Percentiles rank a stretch among this genome's conserved stretches.
phyloP scores from a whole-genome alignment of 92 coral and sea anemone genomes.

The Parazoanthus darwini region DNA sequence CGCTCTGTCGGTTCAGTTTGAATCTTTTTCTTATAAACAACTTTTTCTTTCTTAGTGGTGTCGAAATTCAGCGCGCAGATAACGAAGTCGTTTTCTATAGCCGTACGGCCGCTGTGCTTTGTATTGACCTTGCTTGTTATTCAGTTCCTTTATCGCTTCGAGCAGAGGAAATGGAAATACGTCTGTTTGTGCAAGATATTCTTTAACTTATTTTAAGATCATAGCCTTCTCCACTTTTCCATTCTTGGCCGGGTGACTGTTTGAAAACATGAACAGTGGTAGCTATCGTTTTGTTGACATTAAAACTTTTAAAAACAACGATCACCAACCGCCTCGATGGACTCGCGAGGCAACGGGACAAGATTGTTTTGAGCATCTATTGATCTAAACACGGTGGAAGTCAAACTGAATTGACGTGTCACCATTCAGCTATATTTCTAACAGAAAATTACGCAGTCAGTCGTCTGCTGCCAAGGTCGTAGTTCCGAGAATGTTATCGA shows the following conservation, averaged over 20 bases:
- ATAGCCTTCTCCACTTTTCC: not conserved
- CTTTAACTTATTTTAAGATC: not conserved
- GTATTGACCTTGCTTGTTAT: not conserved
- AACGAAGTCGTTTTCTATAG: not conserved
- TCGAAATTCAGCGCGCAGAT: not conserved
- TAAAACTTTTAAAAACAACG: too few relatives aligned
- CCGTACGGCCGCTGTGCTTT: not conserved
- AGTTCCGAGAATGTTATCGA: slow-evolving; percentile 4
- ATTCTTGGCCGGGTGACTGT: not conserved
- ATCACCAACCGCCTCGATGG: not conserved
- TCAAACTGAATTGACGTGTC: too few relatives aligned
- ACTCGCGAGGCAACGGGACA: not conserved
- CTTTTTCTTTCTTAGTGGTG: not conserved
- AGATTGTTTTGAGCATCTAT: too few relatives aligned
- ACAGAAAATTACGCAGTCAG: too few relatives aligned
- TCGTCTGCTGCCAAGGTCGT: too few relatives aligned
- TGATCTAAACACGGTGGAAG: too few relatives aligned
- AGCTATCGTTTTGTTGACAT: not conserved
- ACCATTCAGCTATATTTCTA: too few relatives aligned
- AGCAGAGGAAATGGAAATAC: not conserved
- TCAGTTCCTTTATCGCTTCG: not conserved
- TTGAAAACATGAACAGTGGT: not conserved
- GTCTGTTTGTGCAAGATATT: not conserved
- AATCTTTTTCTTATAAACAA: not conserved
- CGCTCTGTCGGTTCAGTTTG: not conserved